Evolutionary conservation across 1,140 invertebrate genomes (phyloP), one percentile per base, ranked within the genome.

Genomic region (Palaemon carinicauda): DNA sequence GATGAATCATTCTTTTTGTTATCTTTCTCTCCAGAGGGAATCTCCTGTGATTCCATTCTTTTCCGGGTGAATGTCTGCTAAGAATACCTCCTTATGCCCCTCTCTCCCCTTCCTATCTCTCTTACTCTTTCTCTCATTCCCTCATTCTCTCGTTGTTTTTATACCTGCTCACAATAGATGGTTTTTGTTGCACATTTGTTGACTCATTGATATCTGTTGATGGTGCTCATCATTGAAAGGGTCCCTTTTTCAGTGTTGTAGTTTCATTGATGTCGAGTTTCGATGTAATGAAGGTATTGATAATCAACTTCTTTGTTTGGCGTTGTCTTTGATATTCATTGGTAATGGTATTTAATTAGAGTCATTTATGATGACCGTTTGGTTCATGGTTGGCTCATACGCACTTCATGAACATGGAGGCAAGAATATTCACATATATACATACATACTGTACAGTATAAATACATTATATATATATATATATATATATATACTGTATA

Each of bases 361-460:
- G 12, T 41, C 41, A 41, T 41, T 9, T 12, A 12, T 41, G 41
- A 41, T 41, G 41, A n/a, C n/a, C n/a, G n/a, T n/a, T 41, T 12
- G 41, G 12, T 41, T 41, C 41, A 4, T 41, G 41, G 41, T 7
- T 41, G 41, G 41, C 5, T 7, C 1, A 12, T 1, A 41, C 41
- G 0, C 12, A 12, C 7, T 27, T 41, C 50, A 14, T 75, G 51
- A 33, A 73, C 14, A 17, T 41, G 12, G 2, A 14, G n/a, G n/a
- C 33, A 73, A 14, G n/a, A 14, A 27, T 73, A 73, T 14, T 33
- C 31, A 73, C 31, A 73, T 73, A 73, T 73, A 73, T 73, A 73
- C 31, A 73, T 73, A 73, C 52, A 78, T 78, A 78, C n/a, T n/a
- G n/a, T n/a, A n/a, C n/a, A n/a, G n/a, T 78, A 75, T 75, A 75